phyloP scores from a whole-genome alignment of 2,888 invertebrate genomes.

The Aphelenchoides bicaudatus region DNA sequence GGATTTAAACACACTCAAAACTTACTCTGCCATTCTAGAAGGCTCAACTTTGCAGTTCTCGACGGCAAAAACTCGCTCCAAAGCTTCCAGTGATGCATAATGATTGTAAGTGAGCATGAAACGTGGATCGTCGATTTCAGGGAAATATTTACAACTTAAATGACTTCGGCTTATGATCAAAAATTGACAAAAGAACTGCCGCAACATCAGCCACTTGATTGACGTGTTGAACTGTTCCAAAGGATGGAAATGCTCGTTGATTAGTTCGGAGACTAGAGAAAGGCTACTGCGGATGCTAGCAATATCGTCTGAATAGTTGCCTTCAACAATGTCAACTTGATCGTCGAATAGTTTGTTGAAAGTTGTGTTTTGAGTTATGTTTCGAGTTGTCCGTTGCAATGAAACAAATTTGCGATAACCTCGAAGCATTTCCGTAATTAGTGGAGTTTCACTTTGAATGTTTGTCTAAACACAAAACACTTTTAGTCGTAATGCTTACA shows the following conservation, averaged over 20 bases:
- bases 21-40: constrained; percentile 29
- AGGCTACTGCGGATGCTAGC: constrained; percentile 23
- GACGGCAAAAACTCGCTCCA: constrained; percentile 35
- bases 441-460: constrained; percentile 12
- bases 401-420: constrained; percentile 16
- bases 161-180: constrained; percentile 25
- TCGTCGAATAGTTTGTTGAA: constrained; percentile 26
- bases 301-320: constrained; percentile 30
- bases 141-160: constrained; percentile 25
- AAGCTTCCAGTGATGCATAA: constrained; percentile 20
- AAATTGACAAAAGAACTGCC: constrained; percentile 36
- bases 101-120: constrained; percentile 19
- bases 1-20: constrained; percentile 10
- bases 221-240: constrained; percentile 2
- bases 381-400: constrained; percentile 9
- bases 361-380: constrained; percentile 7
- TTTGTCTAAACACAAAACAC: constrained; percentile 1
- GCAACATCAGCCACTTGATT: constrained; percentile 27
- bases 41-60: constrained; percentile 30
- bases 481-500: no score
- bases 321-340: constrained; percentile 24
- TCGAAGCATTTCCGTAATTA: constrained; percentile 21
- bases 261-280: constrained; percentile 34
- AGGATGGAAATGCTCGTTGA: constrained; percentile 12
- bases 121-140: constrained; percentile 30